These are phyloP conservation scores for Hartigia nigra DNA, from an alignment of 2,888 invertebrate species.

Conservation along the genomic window DNA sequence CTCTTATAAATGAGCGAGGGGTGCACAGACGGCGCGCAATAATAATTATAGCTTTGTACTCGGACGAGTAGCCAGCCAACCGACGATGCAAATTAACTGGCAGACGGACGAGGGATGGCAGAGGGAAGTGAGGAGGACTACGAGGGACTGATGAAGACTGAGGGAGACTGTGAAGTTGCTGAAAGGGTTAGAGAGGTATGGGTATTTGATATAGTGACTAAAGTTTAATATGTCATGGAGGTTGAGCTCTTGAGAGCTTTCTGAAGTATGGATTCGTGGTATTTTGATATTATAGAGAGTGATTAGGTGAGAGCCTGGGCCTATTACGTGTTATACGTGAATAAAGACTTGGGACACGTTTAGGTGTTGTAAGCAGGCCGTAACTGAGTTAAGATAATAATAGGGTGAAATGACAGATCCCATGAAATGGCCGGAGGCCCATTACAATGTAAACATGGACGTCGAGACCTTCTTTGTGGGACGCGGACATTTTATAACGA, in stretches of 20 bases:
- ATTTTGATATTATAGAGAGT: background rate
- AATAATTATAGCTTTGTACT: constrained; percentile 64
- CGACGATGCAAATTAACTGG: constrained; percentile 52
- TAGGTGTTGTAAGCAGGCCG: background rate
- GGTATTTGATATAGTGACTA: background rate
- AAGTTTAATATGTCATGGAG: background rate
- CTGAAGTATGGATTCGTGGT: background rate
- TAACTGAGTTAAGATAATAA: constrained; percentile 2
- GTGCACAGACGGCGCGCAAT: constrained; percentile 61
- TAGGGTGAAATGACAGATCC: constrained; percentile 5
- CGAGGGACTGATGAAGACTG: background rate
- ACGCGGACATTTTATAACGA: constrained; percentile 15
- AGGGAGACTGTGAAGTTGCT: background rate
- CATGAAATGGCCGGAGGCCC: constrained; percentile 1
- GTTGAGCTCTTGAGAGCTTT: background rate
- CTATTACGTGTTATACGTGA: background rate
- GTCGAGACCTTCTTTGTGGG: constrained; percentile 5
- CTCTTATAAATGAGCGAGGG: constrained; percentile 58
- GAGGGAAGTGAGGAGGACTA: background rate
- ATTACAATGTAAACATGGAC: constrained; percentile 7
- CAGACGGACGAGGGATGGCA: background rate
- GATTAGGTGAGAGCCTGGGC: background rate
- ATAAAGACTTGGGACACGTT: background rate
- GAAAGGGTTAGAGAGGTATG: background rate
- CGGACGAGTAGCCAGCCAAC: constrained; percentile 40